A percentile compares a stretch with the other conserved stretches of the same genome.
Evolutionary conservation across 2,888 invertebrate genomes (phyloP).

Genomic region (Neoitamus cyanurus): DNA sequence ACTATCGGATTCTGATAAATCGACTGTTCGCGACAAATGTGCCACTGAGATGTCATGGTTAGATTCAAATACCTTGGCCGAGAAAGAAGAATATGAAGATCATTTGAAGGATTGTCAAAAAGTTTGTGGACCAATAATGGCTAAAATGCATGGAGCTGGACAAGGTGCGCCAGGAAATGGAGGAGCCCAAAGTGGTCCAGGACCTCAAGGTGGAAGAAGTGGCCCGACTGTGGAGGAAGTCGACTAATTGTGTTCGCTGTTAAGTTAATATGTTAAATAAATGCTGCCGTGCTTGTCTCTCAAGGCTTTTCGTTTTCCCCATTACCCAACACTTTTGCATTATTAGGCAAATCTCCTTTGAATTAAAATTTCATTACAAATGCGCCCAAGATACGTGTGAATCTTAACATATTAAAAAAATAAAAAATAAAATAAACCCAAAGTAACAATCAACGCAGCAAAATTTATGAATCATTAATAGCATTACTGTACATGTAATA

Average conservation of each 20-base stretch:
- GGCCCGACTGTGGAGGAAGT: constrained; percentile 80
- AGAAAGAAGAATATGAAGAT: constrained; percentile 81
- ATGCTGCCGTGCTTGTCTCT: not conserved
- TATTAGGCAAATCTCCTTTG: too few relatives aligned
- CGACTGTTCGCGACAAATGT: constrained; percentile 75
- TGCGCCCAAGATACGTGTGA: too few relatives aligned
- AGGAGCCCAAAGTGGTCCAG: constrained; percentile 70
- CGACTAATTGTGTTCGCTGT: constrained; percentile 66
- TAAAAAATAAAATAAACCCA: too few relatives aligned
- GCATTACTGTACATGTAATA: too few relatives aligned
- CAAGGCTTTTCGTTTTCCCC: not conserved
- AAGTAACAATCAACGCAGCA: too few relatives aligned
- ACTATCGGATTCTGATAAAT: constrained; percentile 78
- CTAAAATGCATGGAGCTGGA: constrained; percentile 78
- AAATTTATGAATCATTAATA: too few relatives aligned
- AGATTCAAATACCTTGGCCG: constrained; percentile 81
- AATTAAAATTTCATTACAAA: too few relatives aligned
- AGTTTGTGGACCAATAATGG: constrained; percentile 82
- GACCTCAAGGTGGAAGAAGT: constrained; percentile 67
- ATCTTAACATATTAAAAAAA: too few relatives aligned
- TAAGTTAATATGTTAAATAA: not conserved
- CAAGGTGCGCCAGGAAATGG: constrained; percentile 68
- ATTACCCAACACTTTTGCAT: not conserved
- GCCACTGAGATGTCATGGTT: constrained; percentile 81
- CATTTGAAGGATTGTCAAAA: constrained; percentile 80